Conservation (phyloP, 2,888 invertebrate genomes). For the Caprella mutica region DNA sequence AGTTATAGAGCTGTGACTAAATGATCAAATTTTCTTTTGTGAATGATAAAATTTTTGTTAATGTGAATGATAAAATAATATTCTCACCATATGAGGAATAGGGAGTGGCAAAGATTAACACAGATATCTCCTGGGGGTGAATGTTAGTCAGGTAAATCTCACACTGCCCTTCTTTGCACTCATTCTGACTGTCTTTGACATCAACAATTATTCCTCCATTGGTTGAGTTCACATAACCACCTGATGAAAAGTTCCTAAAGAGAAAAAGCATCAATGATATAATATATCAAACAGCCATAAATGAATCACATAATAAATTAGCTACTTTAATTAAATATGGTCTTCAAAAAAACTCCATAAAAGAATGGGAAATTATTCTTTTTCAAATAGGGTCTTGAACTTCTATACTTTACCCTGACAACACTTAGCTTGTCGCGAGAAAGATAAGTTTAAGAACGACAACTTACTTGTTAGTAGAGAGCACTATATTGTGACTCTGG, state of each 20-base stretch:
- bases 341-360: background rate
- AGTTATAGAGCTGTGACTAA: too few species aligned
- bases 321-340: background rate
- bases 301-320: too few species aligned
- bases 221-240: slow-evolving; percentile 17
- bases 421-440: too few species aligned
- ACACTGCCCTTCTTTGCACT: background rate
- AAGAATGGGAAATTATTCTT: too few species aligned
- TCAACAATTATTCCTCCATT: slow-evolving; percentile 15
- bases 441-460: background rate
- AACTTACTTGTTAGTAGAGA: slow-evolving; percentile 13
- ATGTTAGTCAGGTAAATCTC: background rate
- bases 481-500: slow-evolving; percentile 18
- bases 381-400: background rate
- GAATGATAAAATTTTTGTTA: too few species aligned
- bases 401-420: background rate
- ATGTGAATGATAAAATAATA: too few species aligned
- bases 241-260: slow-evolving; percentile 11
- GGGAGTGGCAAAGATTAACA: background rate
- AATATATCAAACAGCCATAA: too few species aligned
- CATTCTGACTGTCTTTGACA: background rate
- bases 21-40: too few species aligned
- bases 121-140: background rate
- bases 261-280: background rate
- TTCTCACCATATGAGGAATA: too few species aligned